Evolutionary conservation across 1,140 invertebrate species (phyloP).

Genomic region (Magallana ariakensis): DNA sequence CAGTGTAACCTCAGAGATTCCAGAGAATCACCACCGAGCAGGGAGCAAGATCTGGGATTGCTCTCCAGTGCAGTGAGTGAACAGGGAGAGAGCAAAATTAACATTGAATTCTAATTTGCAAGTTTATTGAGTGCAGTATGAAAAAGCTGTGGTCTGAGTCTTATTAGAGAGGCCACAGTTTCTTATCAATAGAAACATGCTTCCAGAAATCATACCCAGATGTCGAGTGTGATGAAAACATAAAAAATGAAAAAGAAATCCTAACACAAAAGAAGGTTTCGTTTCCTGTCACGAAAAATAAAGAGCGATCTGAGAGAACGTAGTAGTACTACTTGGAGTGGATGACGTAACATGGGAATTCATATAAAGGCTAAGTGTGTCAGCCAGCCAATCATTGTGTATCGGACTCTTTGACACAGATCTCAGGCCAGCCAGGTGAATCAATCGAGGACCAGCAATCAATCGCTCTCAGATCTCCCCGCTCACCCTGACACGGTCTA

Average conservation of each 20-base stretch:
- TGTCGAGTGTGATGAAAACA: conserved; percentile 4
- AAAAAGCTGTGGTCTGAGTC: too few relatives aligned
- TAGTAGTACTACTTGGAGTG: conserved; percentile 9
- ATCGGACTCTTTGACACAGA: not conserved
- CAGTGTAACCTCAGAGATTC: too few relatives aligned
- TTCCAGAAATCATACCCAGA: conserved; percentile 13
- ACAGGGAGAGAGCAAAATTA: too few relatives aligned
- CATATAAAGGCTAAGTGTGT: not conserved
- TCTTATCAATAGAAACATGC: too few relatives aligned
- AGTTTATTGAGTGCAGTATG: too few relatives aligned
- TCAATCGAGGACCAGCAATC: not conserved
- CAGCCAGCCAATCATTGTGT: not conserved
- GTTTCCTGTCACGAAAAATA: conserved; percentile 23
- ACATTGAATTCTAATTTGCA: too few relatives aligned
- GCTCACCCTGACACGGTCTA: not conserved
- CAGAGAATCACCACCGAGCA: too few relatives aligned
- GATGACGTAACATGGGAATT: not conserved
- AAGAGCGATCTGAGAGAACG: not conserved
- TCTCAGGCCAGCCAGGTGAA: not conserved
- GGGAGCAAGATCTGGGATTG: too few relatives aligned
- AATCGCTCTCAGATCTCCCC: not conserved
- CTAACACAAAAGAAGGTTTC: not conserved
- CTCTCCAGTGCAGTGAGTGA: too few relatives aligned
- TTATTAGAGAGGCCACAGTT: too few relatives aligned
- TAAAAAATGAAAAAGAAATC: not conserved